Percentiles rank a stretch among this genome's conserved stretches.
Evolutionary conservation across 2,113 vertebrate species (phyloP).

Genomic region (Felis chaus): DNA sequence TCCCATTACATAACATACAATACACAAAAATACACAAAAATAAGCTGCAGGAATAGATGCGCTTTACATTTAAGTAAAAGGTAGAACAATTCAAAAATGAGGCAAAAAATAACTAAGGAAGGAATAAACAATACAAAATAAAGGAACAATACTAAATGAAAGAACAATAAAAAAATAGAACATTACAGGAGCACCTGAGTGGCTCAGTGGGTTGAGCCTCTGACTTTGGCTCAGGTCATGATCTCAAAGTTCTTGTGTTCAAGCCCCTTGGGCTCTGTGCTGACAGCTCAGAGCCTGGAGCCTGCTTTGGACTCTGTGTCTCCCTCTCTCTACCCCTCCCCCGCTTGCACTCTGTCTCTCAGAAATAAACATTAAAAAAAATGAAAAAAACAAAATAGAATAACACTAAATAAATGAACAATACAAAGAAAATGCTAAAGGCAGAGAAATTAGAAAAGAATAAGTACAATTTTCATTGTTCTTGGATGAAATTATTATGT

Average conservation of each 20-base stretch:
- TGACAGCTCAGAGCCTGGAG: no score
- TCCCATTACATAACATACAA: neutral
- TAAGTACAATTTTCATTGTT: neutral
- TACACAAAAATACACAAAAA: neutral
- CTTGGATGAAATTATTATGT: neutral
- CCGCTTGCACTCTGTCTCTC: no score
- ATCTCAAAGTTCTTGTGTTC: no score
- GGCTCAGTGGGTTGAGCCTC: no score
- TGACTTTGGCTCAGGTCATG: no score
- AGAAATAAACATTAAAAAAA: no score
- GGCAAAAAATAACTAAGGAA: neutral
- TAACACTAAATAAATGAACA: neutral
- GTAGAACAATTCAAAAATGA: neutral
- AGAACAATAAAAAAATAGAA: neutral
- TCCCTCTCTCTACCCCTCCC: no score
- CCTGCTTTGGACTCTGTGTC: no score
- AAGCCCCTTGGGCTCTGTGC: no score
- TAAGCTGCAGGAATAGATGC: neutral
- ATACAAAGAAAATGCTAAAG: neutral
- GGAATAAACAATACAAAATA: neutral
- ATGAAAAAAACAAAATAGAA: neutral
- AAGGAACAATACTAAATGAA: neutral
- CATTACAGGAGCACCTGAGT: no score
- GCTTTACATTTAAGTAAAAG: neutral
- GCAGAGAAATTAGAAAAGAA: neutral